These are phyloP conservation scores for Labroides dimidiatus DNA, from an alignment of 2,797 vertebrate species.

Conservation along the genomic window DNA sequence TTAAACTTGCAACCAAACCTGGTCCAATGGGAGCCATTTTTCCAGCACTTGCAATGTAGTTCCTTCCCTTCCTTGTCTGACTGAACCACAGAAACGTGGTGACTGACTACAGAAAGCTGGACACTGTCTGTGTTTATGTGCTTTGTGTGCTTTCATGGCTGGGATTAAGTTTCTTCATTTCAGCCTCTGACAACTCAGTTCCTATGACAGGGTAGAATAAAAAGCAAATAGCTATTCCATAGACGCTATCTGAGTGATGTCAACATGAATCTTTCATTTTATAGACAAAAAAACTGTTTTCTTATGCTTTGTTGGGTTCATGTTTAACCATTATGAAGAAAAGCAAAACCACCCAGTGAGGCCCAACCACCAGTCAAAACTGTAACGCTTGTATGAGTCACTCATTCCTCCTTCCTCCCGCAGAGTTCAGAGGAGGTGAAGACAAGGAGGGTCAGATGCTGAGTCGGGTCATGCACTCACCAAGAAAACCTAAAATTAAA, in stretches of 20 bases:
- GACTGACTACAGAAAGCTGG: slow-evolving; percentile 19
- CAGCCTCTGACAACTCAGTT: slow-evolving; percentile 30
- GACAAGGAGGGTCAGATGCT: slow-evolving; percentile 22
- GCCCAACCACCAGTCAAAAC: slow-evolving; percentile 61
- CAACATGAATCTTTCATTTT: slow-evolving; percentile 44
- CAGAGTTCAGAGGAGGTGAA: slow-evolving; percentile 58
- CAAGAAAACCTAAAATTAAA: slow-evolving; percentile 39
- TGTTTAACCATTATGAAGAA: slow-evolving; percentile 55
- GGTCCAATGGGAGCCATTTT: background rate
- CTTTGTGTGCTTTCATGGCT: slow-evolving; percentile 8
- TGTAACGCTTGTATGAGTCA: slow-evolving; percentile 57
- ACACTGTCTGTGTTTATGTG: slow-evolving; percentile 32
- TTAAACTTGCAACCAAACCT: background rate
- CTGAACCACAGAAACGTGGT: slow-evolving; percentile 12
- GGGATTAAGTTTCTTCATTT: slow-evolving; percentile 27
- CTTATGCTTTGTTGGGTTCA: slow-evolving; percentile 32
- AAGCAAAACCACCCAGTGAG: slow-evolving; percentile 46
- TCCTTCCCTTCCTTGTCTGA: background rate
- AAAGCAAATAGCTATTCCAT: slow-evolving; percentile 34
- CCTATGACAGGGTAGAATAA: slow-evolving; percentile 27
- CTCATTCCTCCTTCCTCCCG: slow-evolving; percentile 51
- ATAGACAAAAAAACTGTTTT: slow-evolving; percentile 47
- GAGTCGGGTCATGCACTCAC: slow-evolving; percentile 45
- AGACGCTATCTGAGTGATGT: slow-evolving; percentile 40
- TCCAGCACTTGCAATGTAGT: background rate